Evolutionary conservation across 2,113 vertebrate genomes (phyloP).

Genomic region (Triplophysa dalaica): DNA sequence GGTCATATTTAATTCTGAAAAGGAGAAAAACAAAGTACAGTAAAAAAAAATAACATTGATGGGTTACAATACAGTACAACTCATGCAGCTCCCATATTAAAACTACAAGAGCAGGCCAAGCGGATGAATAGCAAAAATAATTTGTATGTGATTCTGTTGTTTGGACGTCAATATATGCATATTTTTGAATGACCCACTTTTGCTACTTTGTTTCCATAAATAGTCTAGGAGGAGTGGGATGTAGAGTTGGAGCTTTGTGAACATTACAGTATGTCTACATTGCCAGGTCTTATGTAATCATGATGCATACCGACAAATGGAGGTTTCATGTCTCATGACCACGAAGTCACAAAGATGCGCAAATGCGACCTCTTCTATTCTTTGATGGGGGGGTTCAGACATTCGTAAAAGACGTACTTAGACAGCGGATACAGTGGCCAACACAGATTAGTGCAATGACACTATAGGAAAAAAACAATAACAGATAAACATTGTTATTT

Average conservation of each 20-base stretch:
- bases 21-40: too few relatives aligned
- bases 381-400: too few relatives aligned
- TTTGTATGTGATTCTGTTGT: neutral
- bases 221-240: conserved; percentile 4
- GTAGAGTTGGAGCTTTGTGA: neutral
- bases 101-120: neutral
- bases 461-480: neutral
- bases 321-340: too few relatives aligned
- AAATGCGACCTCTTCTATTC: too few relatives aligned
- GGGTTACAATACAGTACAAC: too few relatives aligned
- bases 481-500: neutral
- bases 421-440: too few relatives aligned
- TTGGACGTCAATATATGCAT: neutral
- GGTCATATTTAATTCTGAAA: too few relatives aligned
- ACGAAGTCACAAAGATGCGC: too few relatives aligned
- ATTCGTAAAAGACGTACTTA: too few relatives aligned
- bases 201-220: conserved; percentile 15
- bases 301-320: too few relatives aligned
- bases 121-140: neutral
- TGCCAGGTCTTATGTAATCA: neutral
- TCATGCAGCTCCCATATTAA: neutral
- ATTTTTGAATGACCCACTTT: conserved; percentile 13
- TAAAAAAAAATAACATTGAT: too few relatives aligned
- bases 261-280: neutral
- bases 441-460: too few relatives aligned